phyloP scores from a whole-genome alignment of 2,888 invertebrate genomes.

The Chrysodeixis includens region DNA sequence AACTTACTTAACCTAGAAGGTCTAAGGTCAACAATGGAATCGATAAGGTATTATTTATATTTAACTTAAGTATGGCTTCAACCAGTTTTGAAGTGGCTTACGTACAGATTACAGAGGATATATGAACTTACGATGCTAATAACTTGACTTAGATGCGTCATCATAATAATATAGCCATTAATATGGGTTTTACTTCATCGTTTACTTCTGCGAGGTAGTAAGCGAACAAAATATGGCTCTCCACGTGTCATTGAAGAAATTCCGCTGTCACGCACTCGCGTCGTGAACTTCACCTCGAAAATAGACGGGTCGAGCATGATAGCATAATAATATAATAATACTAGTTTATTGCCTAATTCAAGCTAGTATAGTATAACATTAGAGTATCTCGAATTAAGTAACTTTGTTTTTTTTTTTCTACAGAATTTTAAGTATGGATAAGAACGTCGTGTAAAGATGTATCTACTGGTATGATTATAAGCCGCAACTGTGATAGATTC shows the following conservation, averaged over 20 bases:
- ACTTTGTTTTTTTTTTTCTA: not conserved
- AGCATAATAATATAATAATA: conserved; percentile 51
- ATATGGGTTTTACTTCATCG: conserved; percentile 38
- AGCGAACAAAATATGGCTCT: conserved; percentile 17
- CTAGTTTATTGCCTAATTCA: conserved; percentile 43
- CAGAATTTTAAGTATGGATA: not conserved
- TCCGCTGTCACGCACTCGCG: conserved; percentile 56
- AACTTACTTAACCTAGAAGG: not conserved
- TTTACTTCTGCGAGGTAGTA: conserved; percentile 15
- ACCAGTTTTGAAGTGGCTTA: not conserved
- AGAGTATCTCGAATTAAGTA: not conserved
- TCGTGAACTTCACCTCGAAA: conserved; percentile 65
- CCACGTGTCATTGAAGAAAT: conserved; percentile 55
- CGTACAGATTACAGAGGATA: not conserved
- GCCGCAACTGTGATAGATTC: conserved; percentile 34
- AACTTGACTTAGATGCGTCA: not conserved
- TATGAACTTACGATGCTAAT: not conserved
- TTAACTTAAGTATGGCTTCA: not conserved
- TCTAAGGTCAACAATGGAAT: not conserved
- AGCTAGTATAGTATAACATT: conserved; percentile 15
- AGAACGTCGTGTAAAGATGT: conserved; percentile 11
- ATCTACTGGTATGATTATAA: conserved; percentile 13
- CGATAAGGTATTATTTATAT: no score
- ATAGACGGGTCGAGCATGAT: conserved; percentile 32
- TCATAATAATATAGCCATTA: not conserved